A percentile compares a stretch with the other conserved stretches of the same genome.
These are phyloP conservation scores for Epinotia brunnichana DNA, from an alignment of 2,888 invertebrate genomes.

Conservation along the genomic window DNA sequence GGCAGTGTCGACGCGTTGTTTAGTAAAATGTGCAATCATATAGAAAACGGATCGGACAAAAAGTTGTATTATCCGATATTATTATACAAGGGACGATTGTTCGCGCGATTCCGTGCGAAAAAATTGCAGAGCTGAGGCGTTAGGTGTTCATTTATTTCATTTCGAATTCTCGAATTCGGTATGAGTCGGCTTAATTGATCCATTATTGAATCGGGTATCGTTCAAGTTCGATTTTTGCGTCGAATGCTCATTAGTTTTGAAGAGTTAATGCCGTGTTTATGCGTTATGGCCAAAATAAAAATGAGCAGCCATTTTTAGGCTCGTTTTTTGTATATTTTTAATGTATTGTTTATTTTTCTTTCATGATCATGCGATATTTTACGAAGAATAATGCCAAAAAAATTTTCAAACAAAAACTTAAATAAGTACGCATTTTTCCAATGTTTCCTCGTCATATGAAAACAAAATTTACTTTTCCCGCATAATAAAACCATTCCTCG, in stretches of 20 bases:
- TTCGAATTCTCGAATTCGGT: constrained; percentile 53
- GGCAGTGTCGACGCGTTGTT: constrained; percentile 63
- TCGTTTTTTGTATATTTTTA: not conserved
- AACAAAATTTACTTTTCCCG: constrained; percentile 20
- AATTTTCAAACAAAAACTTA: too few relatives aligned
- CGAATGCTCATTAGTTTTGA: constrained; percentile 34
- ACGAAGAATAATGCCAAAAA: too few relatives aligned
- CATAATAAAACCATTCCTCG: constrained; percentile 32
- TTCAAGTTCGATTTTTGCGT: constrained; percentile 39
- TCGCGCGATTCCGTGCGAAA: constrained; percentile 67
- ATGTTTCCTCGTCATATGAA: constrained; percentile 1
- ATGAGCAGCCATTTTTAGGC: not conserved
- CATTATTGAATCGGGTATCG: constrained; percentile 61
- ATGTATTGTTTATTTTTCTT: too few relatives aligned
- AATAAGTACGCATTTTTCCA: not conserved
- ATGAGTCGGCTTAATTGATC: constrained; percentile 64
- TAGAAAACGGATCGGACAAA: constrained; percentile 70
- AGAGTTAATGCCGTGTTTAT: constrained; percentile 28
- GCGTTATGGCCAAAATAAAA: constrained; percentile 5
- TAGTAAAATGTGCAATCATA: constrained; percentile 79
- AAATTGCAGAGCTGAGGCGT: constrained; percentile 55
- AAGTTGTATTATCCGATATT: constrained; percentile 70
- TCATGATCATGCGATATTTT: too few relatives aligned
- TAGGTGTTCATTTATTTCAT: constrained; percentile 54
- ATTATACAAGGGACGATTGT: constrained; percentile 66